Evolutionary conservation across 2,113 vertebrate genomes (phyloP).

Genomic region (Puma concolor): DNA sequence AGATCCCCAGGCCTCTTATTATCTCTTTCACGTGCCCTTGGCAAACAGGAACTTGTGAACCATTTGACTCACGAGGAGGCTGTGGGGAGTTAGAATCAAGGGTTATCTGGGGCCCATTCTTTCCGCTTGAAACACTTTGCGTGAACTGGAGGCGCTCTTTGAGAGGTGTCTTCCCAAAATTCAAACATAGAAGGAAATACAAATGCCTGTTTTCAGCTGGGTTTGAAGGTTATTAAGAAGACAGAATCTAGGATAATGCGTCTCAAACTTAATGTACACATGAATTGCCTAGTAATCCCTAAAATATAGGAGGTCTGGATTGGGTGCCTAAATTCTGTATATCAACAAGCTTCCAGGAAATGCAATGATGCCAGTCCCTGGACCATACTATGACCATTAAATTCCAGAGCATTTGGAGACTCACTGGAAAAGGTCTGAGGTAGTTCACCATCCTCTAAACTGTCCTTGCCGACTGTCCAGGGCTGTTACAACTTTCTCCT

Average conservation of each 20-base stretch:
- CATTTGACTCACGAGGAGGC: neutral
- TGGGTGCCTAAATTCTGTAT: neutral
- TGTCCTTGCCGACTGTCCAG: neutral
- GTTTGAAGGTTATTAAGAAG: neutral
- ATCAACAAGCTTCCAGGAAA: neutral
- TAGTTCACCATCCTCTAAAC: neutral
- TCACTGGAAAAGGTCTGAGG: neutral
- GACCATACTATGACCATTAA: neutral
- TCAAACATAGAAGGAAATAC: neutral
- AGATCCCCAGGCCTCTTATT: neutral
- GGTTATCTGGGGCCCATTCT: neutral
- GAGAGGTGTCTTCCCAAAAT: neutral
- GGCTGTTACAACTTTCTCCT: neutral
- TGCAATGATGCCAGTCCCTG: neutral
- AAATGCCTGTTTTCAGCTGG: neutral
- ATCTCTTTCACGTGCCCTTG: neutral
- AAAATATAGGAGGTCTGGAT: neutral
- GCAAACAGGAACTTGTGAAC: neutral
- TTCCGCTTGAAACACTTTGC: neutral
- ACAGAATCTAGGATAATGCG: neutral
- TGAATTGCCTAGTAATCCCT: neutral
- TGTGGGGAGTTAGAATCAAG: neutral
- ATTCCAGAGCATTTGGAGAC: neutral
- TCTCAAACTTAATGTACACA: neutral
- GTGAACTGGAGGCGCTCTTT: neutral